Percentiles rank a stretch among this genome's conserved stretches.
Evolutionary conservation across 2,797 vertebrate genomes (phyloP).

Genomic region (Diplodus sargus): DNA sequence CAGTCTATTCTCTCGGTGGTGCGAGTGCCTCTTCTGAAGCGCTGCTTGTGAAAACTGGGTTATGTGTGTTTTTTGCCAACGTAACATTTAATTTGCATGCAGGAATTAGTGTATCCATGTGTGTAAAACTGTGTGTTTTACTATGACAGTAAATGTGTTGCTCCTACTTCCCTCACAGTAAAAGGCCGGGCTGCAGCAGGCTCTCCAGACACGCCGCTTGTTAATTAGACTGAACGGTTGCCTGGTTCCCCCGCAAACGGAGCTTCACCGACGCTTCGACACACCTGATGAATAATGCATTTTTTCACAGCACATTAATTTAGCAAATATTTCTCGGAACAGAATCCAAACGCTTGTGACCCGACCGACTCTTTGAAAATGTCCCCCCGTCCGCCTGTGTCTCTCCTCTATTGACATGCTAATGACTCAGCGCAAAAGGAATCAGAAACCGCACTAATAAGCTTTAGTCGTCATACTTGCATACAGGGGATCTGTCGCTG

Average conservation of each 20-base stretch:
- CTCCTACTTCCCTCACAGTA: conserved; percentile 21
- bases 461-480: conserved; percentile 68
- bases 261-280: conserved; percentile 54
- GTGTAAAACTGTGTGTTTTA: conserved; percentile 27
- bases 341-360: conserved; percentile 67
- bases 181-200: conserved; percentile 47
- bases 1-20: conserved; percentile 29
- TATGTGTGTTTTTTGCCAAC: conserved; percentile 24
- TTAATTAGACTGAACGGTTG: conserved; percentile 74
- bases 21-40: neutral
- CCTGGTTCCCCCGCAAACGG: conserved; percentile 60
- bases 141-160: neutral
- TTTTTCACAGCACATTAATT: conserved; percentile 70
- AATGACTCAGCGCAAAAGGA: conserved; percentile 64
- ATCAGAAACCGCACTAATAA: conserved; percentile 74
- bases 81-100: conserved; percentile 8
- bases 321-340: conserved; percentile 69
- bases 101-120: conserved; percentile 14
- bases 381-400: conserved; percentile 46
- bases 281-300: conserved; percentile 75
- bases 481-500: conserved; percentile 48
- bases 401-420: conserved; percentile 72
- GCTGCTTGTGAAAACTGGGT: conserved; percentile 16
- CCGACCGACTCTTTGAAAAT: conserved; percentile 63
- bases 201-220: conserved; percentile 57